Percentiles rank a stretch among this genome's conserved stretches.
These are phyloP conservation scores for Tympanoctomys barrerae DNA, from an alignment of 2,797 vertebrate genomes.

Conservation along the genomic window DNA sequence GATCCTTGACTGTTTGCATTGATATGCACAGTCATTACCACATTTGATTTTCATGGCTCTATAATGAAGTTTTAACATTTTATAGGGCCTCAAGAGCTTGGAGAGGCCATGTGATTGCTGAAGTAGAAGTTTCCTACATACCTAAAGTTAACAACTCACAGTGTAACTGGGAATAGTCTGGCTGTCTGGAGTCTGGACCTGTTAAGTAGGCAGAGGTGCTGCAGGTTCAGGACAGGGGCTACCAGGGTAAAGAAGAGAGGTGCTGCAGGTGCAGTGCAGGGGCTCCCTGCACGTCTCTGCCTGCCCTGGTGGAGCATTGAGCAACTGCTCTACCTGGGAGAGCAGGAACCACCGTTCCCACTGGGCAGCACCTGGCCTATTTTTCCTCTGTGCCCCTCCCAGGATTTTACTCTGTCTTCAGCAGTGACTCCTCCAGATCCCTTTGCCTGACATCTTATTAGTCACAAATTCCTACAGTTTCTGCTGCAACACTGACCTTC, in stretches of 20 bases:
- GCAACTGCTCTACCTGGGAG: constrained; percentile 5
- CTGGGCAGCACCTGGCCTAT: constrained; percentile 47
- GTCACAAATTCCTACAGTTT: constrained; percentile 47
- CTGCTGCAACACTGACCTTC: constrained; percentile 6
- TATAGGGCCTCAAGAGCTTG: constrained; percentile 37
- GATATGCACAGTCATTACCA: neutral
- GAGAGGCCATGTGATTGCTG: neutral
- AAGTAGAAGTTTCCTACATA: neutral
- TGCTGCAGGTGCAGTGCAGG: neutral
- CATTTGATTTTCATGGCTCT: neutral
- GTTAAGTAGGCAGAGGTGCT: neutral
- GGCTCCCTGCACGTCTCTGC: neutral
- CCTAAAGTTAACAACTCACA: neutral
- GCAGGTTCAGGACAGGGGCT: neutral
- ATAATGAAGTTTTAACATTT: constrained; percentile 11
- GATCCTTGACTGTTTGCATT: neutral
- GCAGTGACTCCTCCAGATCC: neutral
- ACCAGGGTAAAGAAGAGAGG: neutral
- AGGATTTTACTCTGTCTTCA: neutral
- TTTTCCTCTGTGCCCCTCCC: constrained; percentile 55
- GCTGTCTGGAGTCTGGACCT: neutral
- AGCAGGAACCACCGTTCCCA: constrained; percentile 26
- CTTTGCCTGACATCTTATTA: constrained; percentile 4
- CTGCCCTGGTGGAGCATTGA: neutral
- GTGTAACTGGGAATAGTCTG: neutral